Evolutionary conservation across 2,113 vertebrate genomes (phyloP).

Genomic region (Eurypyga helias): DNA sequence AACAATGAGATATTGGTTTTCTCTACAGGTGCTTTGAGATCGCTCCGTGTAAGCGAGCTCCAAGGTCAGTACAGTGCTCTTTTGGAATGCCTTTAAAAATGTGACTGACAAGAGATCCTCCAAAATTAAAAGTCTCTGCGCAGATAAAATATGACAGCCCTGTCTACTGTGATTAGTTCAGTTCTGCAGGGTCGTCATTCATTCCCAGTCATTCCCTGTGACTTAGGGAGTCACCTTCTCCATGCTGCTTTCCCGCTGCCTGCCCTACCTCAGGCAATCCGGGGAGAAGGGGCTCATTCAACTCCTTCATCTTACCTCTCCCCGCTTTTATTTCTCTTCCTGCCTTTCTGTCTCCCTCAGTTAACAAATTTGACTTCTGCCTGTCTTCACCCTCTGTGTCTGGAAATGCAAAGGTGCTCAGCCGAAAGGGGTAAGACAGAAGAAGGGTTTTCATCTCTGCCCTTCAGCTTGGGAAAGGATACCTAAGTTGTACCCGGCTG

Average conservation of each 20-base stretch:
- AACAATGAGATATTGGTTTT: background rate
- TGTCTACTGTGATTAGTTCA: slow-evolving; percentile 35
- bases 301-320: background rate
- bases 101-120: slow-evolving; percentile 12
- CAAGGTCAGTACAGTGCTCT: background rate
- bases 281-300: background rate
- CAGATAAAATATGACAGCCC: slow-evolving; percentile 43
- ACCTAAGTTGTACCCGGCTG: background rate
- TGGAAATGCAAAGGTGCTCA: background rate
- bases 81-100: slow-evolving; percentile 14
- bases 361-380: background rate
- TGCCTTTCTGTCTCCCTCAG: background rate
- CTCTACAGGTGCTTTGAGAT: background rate
- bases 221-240: background rate
- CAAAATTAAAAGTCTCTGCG: slow-evolving; percentile 6
- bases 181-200: background rate
- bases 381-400: background rate
- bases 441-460: background rate
- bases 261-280: background rate
- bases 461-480: background rate
- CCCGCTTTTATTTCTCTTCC: background rate
- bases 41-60: background rate
- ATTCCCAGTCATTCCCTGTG: background rate
- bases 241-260: accelerated
- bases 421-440: background rate